phyloP scores from a whole-genome alignment of 2,888 invertebrate genomes.

The Coelinius sp. region DNA sequence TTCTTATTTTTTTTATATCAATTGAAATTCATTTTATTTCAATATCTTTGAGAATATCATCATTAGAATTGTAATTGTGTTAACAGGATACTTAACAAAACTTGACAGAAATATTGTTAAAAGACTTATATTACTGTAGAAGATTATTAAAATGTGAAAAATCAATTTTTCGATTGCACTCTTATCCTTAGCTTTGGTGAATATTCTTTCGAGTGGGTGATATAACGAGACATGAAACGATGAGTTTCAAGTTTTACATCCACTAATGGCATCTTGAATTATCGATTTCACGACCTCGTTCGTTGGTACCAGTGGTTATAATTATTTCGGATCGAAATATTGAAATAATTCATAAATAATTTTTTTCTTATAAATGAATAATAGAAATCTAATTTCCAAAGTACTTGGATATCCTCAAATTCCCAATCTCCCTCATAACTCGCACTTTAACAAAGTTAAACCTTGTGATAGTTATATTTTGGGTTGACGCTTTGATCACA shows the following conservation, averaged over 20 bases:
- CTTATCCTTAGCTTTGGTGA: background rate
- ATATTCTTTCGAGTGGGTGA: background rate
- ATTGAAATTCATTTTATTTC: too few species aligned
- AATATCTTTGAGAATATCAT: too few species aligned
- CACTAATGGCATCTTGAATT: conserved; percentile 22
- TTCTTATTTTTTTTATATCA: too few species aligned
- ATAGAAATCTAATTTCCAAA: too few species aligned
- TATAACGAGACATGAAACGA: conserved; percentile 15
- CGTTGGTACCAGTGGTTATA: background rate
- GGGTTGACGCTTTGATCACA: conserved; percentile 11
- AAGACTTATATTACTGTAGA: conserved; percentile 8
- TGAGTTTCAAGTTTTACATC: conserved; percentile 10
- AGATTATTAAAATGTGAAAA: background rate
- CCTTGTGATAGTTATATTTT: background rate
- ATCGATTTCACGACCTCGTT: conserved; percentile 17
- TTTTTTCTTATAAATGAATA: too few species aligned
- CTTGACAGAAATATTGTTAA: background rate
- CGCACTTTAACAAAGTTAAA: background rate
- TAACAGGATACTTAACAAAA: background rate
- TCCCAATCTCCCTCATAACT: background rate
- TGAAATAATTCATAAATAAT: background rate
- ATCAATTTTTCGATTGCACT: background rate
- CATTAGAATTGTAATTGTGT: background rate
- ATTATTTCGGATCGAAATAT: background rate
- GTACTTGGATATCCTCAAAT: background rate